Evolutionary conservation across 2,888 invertebrate genomes (phyloP), one percentile per base, ranked within the genome.

Genomic region (Cantharis rustica): DNA sequence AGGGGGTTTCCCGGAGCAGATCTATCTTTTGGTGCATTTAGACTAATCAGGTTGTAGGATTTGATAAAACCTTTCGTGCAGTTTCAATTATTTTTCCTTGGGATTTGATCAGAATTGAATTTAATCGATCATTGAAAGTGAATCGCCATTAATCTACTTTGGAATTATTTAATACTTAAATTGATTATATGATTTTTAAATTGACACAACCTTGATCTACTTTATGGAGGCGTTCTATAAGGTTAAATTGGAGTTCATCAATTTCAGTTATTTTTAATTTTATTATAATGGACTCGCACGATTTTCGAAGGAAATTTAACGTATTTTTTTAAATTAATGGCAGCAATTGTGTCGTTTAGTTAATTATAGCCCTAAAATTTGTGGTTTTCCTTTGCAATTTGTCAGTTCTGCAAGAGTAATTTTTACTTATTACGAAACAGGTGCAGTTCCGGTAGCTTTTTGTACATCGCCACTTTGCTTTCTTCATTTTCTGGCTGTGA

Each of bases 381-480:
- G 47, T 47, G 47, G 47, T 47, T 47, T 47, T 47, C 47, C 47
- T 47, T 47, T 47, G 47, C 47, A 47, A 47, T 47, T 47, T 47
- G 47, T 47, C 47, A 47, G 47, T 47, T 47, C 47, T 47, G n/a
- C 47, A 47, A 47, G 47, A 47, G 47, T 47, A 47, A 47, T 47
- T 47, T 47, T 47, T 47, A 47, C n/a, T 47, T 47, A 47, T 47
- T 47, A 47, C 47, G 26, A 66, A 66, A 31, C 72, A 66, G 66
- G 72, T 72, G 72, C 66, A 66, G 66, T 61, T 31, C 23, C 66
- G 72, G 64, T 66, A 72, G 72, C 72, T 66, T 66, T 64, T 66
- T 66, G 47, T 72, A 23, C 31, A 27, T 63, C 15, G 23, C 27
- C 26, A 62, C 66, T 20, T 15, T 68, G 15, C 20, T 17, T 68